These are phyloP conservation scores for Eulemur macaco DNA, from an alignment of 2,113 vertebrate species.

Conservation along the genomic window DNA sequence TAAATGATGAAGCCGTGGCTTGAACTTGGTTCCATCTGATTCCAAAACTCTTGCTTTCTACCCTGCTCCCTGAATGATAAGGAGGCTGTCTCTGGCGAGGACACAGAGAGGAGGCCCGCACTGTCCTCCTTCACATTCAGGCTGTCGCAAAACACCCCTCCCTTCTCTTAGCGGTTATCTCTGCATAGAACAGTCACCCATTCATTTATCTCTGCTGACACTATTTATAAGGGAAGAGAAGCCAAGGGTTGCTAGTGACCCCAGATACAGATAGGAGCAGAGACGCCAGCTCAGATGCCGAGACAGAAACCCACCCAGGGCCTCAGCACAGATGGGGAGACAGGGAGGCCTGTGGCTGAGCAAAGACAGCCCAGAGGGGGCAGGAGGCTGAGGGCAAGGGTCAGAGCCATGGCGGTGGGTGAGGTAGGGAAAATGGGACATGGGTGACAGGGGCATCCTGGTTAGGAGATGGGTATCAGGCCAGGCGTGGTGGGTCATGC, in stretches of 20 bases:
- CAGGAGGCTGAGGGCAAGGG: background rate
- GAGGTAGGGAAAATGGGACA: background rate
- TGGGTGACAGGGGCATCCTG: background rate
- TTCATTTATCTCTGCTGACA: conserved; percentile 64
- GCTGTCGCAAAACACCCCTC: conserved; percentile 38
- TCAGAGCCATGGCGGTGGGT: fast-evolving
- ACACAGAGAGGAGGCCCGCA: background rate
- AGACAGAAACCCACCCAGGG: background rate
- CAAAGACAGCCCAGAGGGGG: background rate
- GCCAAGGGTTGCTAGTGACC: conserved; percentile 14
- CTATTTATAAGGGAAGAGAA: conserved; percentile 53
- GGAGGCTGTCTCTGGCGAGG: background rate
- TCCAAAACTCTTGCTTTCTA: background rate
- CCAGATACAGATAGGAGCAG: conserved; percentile 38
- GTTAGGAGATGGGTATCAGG: background rate
- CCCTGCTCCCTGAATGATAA: background rate
- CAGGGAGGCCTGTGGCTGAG: background rate
- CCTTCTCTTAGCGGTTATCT: conserved; percentile 32
- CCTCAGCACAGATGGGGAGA: background rate
- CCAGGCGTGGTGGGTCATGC: too few species aligned
- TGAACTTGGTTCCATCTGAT: conserved; percentile 5
- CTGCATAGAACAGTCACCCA: background rate
- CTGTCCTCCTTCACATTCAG: background rate
- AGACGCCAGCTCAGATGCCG: background rate
- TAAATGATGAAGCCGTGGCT: background rate